phyloP scores from a whole-genome alignment of 1,140 invertebrate genomes.

The Atta cephalotes region DNA sequence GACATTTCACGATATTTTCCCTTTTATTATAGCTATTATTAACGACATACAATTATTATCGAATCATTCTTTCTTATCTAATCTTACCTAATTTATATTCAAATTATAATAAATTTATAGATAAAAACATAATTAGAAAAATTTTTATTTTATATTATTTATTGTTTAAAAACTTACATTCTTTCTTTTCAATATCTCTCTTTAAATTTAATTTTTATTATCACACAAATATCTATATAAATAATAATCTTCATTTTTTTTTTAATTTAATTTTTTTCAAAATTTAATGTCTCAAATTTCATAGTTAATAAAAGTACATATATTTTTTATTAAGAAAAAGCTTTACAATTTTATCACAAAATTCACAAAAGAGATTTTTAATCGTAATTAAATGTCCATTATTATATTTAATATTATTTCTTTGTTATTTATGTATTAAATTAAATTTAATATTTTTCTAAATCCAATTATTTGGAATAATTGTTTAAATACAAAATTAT shows the following conservation, averaged over 20 bases:
- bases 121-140: background rate
- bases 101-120: background rate
- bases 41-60: background rate
- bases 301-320: background rate
- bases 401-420: background rate
- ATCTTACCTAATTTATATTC: background rate
- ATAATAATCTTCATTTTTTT: too few relatives aligned
- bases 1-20: background rate
- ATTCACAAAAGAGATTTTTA: background rate
- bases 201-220: slow-evolving; percentile 5
- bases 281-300: background rate
- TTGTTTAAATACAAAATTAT: background rate
- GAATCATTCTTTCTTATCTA: background rate
- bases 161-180: background rate
- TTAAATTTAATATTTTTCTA: background rate
- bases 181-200: background rate
- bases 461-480: slow-evolving; percentile 12
- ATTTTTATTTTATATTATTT: background rate
- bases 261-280: too few relatives aligned
- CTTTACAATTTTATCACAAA: background rate
- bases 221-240: background rate
- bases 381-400: background rate
- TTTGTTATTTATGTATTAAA: background rate
- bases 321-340: background rate
- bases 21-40: background rate